These are phyloP conservation scores for Anarrhichthys ocellatus DNA, from an alignment of 2,113 vertebrate species.

Conservation along the genomic window DNA sequence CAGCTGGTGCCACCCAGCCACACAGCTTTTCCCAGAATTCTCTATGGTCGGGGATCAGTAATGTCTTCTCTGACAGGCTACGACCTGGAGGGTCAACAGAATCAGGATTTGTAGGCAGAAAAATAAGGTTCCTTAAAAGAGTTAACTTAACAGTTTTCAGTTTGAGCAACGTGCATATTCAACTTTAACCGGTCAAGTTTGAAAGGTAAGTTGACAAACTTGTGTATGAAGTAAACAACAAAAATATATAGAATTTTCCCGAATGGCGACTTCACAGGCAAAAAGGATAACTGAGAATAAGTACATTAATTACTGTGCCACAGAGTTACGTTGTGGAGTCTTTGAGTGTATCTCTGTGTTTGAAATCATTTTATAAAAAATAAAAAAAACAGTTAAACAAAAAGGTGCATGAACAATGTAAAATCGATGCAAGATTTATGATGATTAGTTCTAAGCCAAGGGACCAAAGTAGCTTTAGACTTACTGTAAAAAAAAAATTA, in stretches of 20 bases:
- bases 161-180: not conserved
- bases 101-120: not conserved
- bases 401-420: not conserved
- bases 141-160: not conserved
- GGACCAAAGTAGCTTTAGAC: not conserved
- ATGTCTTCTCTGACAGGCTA: conserved; percentile 78
- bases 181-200: not conserved
- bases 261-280: not conserved
- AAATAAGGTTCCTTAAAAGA: not conserved
- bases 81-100: conserved; percentile 70
- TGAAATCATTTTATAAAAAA: not conserved
- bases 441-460: not conserved
- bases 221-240: not conserved
- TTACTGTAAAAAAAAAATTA: not conserved
- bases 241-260: not conserved
- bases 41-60: conserved; percentile 81
- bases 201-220: not conserved
- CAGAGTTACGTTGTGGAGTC: not conserved
- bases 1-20: conserved; percentile 73
- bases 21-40: conserved; percentile 89
- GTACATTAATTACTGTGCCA: not conserved
- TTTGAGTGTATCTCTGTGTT: not conserved
- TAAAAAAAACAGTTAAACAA: not conserved
- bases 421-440: conserved; percentile 9
- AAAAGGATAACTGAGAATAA: not conserved